Conservation (phyloP, 2,113 vertebrate genomes). For the Lathamus discolor region DNA sequence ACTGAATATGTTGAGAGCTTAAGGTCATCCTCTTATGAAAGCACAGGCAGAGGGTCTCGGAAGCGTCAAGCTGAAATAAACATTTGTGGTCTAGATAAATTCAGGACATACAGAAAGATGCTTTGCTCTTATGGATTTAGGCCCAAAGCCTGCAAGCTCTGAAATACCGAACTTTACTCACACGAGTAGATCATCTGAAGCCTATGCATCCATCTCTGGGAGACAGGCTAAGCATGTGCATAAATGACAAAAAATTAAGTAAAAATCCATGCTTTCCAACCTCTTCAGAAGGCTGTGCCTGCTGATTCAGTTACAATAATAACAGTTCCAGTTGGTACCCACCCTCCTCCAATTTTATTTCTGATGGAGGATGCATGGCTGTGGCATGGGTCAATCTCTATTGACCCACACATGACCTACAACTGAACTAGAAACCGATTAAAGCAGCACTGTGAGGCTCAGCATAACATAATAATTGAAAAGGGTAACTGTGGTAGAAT, state of each 20-base stretch:
- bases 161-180: background rate
- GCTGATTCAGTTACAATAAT: background rate
- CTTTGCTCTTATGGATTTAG: background rate
- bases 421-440: background rate
- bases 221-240: background rate
- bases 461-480: background rate
- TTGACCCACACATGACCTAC: background rate
- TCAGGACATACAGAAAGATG: background rate
- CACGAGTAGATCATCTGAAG: background rate
- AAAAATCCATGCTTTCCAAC: background rate
- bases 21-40: constrained; percentile 43
- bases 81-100: constrained; percentile 21
- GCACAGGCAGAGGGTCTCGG: constrained; percentile 4
- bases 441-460: background rate
- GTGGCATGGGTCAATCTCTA: background rate
- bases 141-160: background rate
- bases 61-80: constrained; percentile 27
- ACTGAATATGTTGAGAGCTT: background rate
- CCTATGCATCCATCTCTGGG: background rate
- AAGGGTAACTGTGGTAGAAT: background rate
- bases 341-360: background rate
- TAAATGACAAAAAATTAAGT: background rate
- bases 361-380: background rate
- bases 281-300: background rate
- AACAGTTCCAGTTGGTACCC: background rate